These are phyloP conservation scores for Drosophila dunni DNA, from an alignment of 1,140 invertebrate species.

Conservation along the genomic window DNA sequence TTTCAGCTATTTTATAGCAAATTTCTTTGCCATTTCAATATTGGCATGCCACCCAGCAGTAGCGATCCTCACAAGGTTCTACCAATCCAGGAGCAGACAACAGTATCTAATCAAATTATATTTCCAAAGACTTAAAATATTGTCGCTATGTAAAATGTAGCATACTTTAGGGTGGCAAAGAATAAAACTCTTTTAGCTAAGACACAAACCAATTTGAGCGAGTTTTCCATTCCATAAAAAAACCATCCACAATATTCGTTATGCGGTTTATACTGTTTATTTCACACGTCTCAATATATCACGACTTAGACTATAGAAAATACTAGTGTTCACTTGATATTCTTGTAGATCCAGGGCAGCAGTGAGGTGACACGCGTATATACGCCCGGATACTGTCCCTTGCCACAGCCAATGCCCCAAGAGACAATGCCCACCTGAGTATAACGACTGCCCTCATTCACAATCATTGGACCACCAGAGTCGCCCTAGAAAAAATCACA, in stretches of 20 bases:
- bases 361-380: constrained; percentile 89
- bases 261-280: constrained; percentile 40
- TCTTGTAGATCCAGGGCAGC: constrained; percentile 91
- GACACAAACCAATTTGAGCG: not conserved
- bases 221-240: not conserved
- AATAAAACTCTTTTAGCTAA: not conserved
- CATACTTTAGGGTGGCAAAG: constrained; percentile 21
- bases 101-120: no score
- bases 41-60: no score
- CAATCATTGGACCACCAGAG: constrained; percentile 95
- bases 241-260: not conserved
- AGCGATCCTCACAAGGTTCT: no score
- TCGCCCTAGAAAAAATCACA: constrained; percentile 89
- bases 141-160: no score
- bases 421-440: constrained; percentile 95
- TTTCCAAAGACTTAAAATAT: no score
- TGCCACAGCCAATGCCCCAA: constrained; percentile 97
- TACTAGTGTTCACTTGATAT: constrained; percentile 82
- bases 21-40: no score
- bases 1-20: no score
- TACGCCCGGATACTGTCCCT: constrained; percentile 94
- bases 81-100: no score
- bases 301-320: constrained; percentile 68
- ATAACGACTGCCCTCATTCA: constrained; percentile 90
- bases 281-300: constrained; percentile 57